A percentile compares a stretch with the other conserved stretches of the same genome.
phyloP scores from a whole-genome alignment of 2,113 vertebrate genomes.

The Agelaius tricolor region DNA sequence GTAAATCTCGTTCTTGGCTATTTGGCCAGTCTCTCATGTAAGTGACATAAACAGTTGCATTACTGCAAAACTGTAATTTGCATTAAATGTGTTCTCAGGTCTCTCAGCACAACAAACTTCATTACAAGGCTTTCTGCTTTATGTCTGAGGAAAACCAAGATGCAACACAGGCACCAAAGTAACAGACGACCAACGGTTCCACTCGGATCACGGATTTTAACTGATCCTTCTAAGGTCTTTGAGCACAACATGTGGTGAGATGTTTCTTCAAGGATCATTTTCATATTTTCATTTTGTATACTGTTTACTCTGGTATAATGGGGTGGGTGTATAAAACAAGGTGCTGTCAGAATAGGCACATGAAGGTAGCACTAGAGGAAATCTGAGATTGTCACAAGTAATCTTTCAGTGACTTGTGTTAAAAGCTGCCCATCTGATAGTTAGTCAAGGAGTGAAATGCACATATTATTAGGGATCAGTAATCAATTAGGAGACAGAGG shows the following conservation, averaged over 20 bases:
- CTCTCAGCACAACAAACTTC: conserved; percentile 70
- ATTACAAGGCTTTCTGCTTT: conserved; percentile 66
- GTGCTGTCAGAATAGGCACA: background rate
- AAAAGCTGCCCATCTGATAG: background rate
- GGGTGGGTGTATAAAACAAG: background rate
- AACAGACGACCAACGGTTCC: conserved; percentile 78
- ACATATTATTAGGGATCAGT: background rate
- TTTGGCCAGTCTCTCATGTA: conserved; percentile 24
- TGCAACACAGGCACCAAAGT: conserved; percentile 71
- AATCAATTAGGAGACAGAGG: background rate
- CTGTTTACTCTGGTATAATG: background rate
- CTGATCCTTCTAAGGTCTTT: conserved; percentile 82
- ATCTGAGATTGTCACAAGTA: background rate
- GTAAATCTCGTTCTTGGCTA: background rate
- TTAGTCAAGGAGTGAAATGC: background rate
- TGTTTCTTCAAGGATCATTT: conserved; percentile 13
- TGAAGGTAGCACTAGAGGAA: background rate
- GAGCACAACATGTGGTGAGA: conserved; percentile 94
- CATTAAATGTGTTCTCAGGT: conserved; percentile 63
- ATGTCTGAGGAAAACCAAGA: conserved; percentile 60
- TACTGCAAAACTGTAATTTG: conserved; percentile 26
- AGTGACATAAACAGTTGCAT: conserved; percentile 19
- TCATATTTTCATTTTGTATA: background rate
- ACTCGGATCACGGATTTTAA: conserved; percentile 87
- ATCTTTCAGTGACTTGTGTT: background rate